Conservation (phyloP, 2,888 invertebrate species). For the Leptinotarsa rubiginosa region DNA sequence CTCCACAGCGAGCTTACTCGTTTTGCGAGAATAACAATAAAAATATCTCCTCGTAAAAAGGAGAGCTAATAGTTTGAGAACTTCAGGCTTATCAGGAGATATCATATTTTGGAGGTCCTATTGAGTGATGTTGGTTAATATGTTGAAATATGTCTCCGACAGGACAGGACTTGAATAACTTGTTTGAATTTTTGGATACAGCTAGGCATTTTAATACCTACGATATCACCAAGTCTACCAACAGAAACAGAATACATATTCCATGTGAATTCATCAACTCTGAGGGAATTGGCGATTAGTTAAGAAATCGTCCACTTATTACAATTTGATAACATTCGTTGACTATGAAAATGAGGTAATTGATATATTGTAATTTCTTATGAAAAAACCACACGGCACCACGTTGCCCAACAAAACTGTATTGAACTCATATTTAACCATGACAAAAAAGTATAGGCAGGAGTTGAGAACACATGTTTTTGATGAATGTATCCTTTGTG, state of each 20-base stretch:
- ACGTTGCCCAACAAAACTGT: too few relatives aligned
- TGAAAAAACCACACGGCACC: too few relatives aligned
- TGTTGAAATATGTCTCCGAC: constrained; percentile 8
- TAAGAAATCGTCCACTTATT: too few relatives aligned
- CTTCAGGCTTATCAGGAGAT: not conserved
- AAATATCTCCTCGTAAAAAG: not conserved
- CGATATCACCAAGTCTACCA: not conserved
- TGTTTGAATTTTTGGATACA: not conserved
- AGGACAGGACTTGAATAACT: not conserved
- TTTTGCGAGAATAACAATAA: not conserved
- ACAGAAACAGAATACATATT: not conserved
- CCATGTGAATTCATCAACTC: not conserved
- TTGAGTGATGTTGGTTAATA: constrained; percentile 1
- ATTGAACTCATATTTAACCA: too few relatives aligned
- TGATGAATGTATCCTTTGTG: too few relatives aligned
- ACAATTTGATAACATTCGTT: too few relatives aligned
- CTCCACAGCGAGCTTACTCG: not conserved
- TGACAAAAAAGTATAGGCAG: too few relatives aligned
- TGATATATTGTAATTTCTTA: too few relatives aligned
- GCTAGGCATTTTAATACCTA: not conserved
- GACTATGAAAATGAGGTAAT: too few relatives aligned
- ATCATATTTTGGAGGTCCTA: not conserved
- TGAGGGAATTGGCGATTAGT: too few relatives aligned
- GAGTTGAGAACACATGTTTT: too few relatives aligned
- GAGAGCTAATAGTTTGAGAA: not conserved